Evolutionary conservation across 2,113 vertebrate species (phyloP).

Genomic region (Elephantulus edwardii): DNA sequence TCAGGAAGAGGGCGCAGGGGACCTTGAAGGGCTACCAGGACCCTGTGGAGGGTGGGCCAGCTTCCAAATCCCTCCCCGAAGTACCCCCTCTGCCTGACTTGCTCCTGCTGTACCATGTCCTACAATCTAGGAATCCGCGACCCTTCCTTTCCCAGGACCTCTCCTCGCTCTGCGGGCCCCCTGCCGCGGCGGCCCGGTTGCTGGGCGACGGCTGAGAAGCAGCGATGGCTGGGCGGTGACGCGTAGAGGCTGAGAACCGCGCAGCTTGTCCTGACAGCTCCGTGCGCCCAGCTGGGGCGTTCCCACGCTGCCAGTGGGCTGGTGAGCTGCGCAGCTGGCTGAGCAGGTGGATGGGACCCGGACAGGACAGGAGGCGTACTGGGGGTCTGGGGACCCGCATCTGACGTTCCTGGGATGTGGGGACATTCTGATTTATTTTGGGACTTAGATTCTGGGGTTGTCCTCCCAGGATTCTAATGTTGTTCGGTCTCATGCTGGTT

Average conservation of each 20-base stretch:
- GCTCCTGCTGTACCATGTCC: background rate
- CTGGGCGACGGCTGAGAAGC: constrained; percentile 63
- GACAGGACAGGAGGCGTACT: background rate
- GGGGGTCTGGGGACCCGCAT: background rate
- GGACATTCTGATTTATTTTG: background rate
- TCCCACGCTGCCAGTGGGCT: constrained; percentile 55
- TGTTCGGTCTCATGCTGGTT: background rate
- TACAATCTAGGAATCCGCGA: background rate
- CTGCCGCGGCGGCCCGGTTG: constrained; percentile 33
- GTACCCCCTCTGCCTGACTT: background rate
- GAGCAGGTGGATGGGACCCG: constrained; percentile 62
- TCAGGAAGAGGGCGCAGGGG: constrained; percentile 50
- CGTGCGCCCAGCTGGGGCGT: constrained; percentile 67
- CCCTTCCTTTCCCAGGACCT: background rate
- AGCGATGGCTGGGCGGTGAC: background rate
- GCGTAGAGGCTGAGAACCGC: constrained; percentile 69
- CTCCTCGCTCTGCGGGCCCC: background rate
- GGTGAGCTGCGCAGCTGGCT: constrained; percentile 57
- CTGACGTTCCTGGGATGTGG: background rate
- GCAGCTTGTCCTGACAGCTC: constrained; percentile 74
- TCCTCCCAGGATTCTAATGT: background rate
- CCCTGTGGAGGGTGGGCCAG: background rate
- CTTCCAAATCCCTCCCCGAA: background rate
- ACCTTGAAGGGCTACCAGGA: background rate
- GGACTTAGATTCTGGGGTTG: background rate